A percentile compares a stretch with the other conserved stretches of the same genome.
phyloP scores from a whole-genome alignment of 2,113 vertebrate species.

The Cranoglanis bouderius region DNA sequence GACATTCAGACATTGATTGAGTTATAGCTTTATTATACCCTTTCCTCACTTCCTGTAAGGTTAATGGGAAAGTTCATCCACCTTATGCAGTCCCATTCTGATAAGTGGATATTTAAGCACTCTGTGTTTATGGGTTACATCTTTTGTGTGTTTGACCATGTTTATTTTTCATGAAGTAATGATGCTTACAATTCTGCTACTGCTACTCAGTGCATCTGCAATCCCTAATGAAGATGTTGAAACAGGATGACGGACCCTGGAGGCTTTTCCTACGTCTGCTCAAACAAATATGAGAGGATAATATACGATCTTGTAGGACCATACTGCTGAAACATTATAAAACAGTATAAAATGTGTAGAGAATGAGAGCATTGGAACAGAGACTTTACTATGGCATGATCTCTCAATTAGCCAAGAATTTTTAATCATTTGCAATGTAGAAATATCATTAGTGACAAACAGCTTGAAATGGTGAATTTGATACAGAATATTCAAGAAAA shows the following conservation, averaged over 20 bases:
- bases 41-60: neutral
- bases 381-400: neutral
- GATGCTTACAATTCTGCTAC: neutral
- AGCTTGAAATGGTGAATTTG: neutral
- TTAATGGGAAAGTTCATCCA: neutral
- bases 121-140: neutral
- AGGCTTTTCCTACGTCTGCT: neutral
- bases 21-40: neutral
- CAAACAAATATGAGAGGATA: conserved; percentile 8
- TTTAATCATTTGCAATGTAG: neutral
- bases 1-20: neutral
- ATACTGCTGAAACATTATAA: neutral
- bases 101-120: neutral
- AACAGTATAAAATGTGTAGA: neutral
- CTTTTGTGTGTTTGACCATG: neutral
- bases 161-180: neutral
- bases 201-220: neutral
- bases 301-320: neutral
- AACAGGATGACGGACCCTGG: conserved; percentile 1
- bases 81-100: neutral
- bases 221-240: neutral
- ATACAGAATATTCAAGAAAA: neutral
- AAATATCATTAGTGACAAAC: neutral
- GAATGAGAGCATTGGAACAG: neutral
- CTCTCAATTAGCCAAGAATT: neutral